A percentile compares a stretch with the other conserved stretches of the same genome.
These are phyloP conservation scores for Tromatobia lineatoria DNA, from an alignment of 2,888 invertebrate species.

Conservation along the genomic window DNA sequence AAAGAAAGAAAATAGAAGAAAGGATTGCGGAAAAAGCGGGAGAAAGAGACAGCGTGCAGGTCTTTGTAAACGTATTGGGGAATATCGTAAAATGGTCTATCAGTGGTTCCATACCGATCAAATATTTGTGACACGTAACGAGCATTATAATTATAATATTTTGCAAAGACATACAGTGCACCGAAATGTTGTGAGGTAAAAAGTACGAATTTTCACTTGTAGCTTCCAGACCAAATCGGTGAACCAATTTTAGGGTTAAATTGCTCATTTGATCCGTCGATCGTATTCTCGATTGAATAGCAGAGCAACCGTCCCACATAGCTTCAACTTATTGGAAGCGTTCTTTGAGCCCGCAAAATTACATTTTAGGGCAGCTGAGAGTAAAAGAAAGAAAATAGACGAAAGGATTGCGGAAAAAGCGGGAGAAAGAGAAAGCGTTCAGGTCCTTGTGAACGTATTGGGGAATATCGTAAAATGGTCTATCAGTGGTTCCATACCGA, in stretches of 20 bases:
- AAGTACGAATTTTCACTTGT: no score
- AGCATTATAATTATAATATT: no score
- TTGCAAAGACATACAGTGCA: no score
- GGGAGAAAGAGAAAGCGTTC: not conserved
- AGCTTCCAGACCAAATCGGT: no score
- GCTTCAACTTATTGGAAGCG: slow-evolving; percentile 30
- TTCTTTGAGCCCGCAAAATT: slow-evolving; percentile 62
- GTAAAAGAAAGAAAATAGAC: slow-evolving; percentile 17
- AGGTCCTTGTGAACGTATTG: slow-evolving; percentile 1
- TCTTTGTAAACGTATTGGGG: slow-evolving; percentile 1
- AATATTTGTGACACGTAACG: no score
- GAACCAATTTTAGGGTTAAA: no score
- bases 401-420: not conserved
- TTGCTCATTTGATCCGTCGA: no score
- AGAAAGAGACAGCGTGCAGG: not conserved
- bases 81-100: not conserved
- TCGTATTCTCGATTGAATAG: no score
- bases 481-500: no score
- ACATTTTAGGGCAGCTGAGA: slow-evolving; percentile 55
- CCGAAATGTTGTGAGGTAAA: no score
- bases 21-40: not conserved
- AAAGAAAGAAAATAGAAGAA: slow-evolving; percentile 23
- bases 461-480: not conserved
- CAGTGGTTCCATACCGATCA: no score
- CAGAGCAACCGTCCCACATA: slow-evolving; percentile 25